These are phyloP conservation scores for Antheraea yamamai DNA, from an alignment of 2,888 invertebrate species.

Conservation along the genomic window DNA sequence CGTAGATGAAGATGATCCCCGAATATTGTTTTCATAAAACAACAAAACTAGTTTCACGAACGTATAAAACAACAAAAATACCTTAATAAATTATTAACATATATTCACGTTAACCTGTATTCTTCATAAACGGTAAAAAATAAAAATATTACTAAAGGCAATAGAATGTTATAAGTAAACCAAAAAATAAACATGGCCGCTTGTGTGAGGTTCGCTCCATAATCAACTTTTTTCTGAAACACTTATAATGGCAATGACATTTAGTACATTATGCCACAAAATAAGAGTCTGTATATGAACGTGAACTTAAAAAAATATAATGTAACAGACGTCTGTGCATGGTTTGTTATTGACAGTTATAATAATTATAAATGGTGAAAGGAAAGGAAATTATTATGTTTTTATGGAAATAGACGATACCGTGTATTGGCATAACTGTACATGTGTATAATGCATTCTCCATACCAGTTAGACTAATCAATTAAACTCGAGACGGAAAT, in stretches of 20 bases:
- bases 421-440: conserved; percentile 16
- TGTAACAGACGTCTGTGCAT: background rate
- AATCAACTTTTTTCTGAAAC: conserved; percentile 1
- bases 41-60: too few species aligned
- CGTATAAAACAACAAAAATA: background rate
- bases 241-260: background rate
- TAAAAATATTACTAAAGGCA: background rate
- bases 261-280: conserved; percentile 4
- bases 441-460: conserved; percentile 9
- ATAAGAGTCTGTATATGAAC: background rate
- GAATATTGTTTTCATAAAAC: too few species aligned
- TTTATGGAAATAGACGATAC: conserved; percentile 12
- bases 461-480: conserved; percentile 13
- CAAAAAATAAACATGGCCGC: background rate
- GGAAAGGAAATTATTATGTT: conserved; percentile 12
- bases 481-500: conserved; percentile 11
- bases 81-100: background rate
- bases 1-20: too few species aligned
- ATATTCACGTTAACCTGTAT: background rate
- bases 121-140: background rate
- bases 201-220: background rate
- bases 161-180: background rate
- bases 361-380: conserved; percentile 10
- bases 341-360: conserved; percentile 12
- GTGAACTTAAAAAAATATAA: background rate